Conservation (phyloP, 1,140 invertebrate species). For the Leptinotarsa undecemlineata region DNA sequence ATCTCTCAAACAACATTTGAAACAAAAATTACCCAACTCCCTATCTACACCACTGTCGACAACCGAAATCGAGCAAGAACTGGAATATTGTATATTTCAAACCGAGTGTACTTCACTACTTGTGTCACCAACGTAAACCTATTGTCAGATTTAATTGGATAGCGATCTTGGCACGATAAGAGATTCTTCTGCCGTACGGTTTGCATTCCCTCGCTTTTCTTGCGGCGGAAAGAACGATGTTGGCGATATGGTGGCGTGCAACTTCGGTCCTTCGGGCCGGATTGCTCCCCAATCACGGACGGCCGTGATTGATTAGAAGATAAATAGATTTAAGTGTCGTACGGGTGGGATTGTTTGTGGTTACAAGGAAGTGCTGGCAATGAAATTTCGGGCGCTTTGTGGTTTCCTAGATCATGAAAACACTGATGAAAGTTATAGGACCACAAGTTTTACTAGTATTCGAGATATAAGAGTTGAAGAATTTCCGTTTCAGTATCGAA, state of each 20-base stretch:
- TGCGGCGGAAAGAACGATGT: background rate
- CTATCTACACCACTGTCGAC: constrained; percentile 17
- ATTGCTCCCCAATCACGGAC: constrained; percentile 41
- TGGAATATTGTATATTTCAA: constrained; percentile 29
- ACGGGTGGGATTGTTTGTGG: background rate
- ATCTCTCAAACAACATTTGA: too few species aligned
- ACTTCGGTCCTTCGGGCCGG: constrained; percentile 38
- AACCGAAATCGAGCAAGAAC: constrained; percentile 11
- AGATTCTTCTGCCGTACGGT: constrained; percentile 36
- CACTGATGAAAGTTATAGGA: too few species aligned
- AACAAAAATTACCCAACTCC: too few species aligned
- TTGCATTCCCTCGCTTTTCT: constrained; percentile 31
- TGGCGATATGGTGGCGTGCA: constrained; percentile 20
- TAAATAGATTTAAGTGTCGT: constrained; percentile 50
- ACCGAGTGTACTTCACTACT: constrained; percentile 48
- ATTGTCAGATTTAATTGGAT: constrained; percentile 57
- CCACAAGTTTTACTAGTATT: too few species aligned
- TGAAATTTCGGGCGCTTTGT: background rate
- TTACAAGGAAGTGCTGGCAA: background rate
- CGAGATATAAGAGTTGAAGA: too few species aligned
- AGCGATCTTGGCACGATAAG: constrained; percentile 53
- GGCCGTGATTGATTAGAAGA: constrained; percentile 54
- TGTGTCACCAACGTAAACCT: constrained; percentile 54
- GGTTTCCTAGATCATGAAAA: too few species aligned
- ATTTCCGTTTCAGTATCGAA: too few species aligned